phyloP scores from a whole-genome alignment of 2,797 vertebrate genomes.

The Margarornis squamiger region DNA sequence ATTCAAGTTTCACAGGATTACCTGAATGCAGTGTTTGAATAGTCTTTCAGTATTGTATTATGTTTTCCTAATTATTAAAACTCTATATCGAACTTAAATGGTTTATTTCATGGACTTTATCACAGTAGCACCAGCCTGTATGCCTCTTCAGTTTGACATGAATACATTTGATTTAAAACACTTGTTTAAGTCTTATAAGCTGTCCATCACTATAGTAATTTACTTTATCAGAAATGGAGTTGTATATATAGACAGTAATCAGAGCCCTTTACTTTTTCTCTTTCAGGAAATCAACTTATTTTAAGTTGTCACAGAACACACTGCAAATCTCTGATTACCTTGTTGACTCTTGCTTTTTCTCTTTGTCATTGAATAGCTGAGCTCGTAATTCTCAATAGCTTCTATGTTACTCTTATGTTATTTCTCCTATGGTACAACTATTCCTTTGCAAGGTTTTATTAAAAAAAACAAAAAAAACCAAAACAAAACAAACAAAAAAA shows the following conservation, averaged over 20 bases:
- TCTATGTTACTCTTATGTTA: not conserved
- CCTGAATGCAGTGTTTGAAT: not conserved
- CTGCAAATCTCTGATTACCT: not conserved
- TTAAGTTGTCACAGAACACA: rapidly evolving
- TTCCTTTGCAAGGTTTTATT: not conserved
- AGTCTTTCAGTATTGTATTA: not conserved
- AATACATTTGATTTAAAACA: not conserved
- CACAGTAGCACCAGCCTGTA: rapidly evolving
- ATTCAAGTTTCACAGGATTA: not conserved
- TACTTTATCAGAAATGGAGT: not conserved
- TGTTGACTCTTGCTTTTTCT: not conserved
- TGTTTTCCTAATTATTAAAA: not conserved
- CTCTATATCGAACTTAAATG: not conserved
- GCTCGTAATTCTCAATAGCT: not conserved
- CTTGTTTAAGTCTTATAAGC: not conserved
- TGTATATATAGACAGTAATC: not conserved
- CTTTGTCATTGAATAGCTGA: not conserved
- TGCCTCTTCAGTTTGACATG: not conserved
- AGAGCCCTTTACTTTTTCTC: not conserved
- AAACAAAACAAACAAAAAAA: no score
- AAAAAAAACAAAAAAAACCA: no score
- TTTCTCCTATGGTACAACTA: not conserved
- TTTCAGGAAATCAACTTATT: not conserved
- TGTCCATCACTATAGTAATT: not conserved
- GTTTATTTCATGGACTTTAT: not conserved